Percentiles rank a stretch among this genome's conserved stretches.
phyloP scores from a whole-genome alignment of 37 sponge, comb jelly and placozoan species.

The Beroe forskalii region DNA sequence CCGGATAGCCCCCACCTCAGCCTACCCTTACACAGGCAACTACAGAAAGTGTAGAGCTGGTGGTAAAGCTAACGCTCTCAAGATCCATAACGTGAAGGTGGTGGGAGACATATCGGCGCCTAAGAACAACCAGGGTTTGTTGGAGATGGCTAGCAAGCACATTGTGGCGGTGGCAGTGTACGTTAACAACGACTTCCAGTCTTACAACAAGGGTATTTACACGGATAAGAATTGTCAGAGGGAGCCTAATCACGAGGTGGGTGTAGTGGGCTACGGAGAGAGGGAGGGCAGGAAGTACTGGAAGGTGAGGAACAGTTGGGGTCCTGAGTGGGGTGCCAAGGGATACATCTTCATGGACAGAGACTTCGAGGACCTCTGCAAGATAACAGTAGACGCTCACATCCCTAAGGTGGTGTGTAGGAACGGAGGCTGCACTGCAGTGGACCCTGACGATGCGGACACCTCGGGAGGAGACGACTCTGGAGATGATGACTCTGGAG shows the following conservation, averaged over 20 bases:
- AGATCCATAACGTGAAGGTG: not conserved
- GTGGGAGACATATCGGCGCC: not conserved
- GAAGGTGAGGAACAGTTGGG: constrained; percentile 64
- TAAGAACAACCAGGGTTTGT: not conserved
- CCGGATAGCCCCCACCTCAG: constrained; percentile 39
- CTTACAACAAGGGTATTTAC: not conserved
- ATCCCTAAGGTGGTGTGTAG: constrained; percentile 20
- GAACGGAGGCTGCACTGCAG: not conserved
- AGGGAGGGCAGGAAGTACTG: not conserved
- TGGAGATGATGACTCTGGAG: not conserved
- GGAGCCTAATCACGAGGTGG: constrained; percentile 2
- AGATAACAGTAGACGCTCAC: not conserved
- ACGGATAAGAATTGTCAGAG: not conserved
- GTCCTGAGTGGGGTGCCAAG: not conserved
- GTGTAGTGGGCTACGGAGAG: constrained; percentile 24
- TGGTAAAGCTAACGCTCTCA: not conserved
- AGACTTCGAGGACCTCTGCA: constrained; percentile 11
- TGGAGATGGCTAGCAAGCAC: not conserved
- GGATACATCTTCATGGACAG: constrained; percentile 41
- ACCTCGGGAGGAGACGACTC: not conserved
- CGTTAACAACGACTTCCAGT: not conserved
- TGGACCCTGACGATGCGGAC: not conserved
- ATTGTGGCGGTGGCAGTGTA: constrained; percentile 36
- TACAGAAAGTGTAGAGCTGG: not conserved
- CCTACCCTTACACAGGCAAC: constrained; percentile 1